Evolutionary conservation across 2,797 vertebrate genomes (phyloP).

Genomic region (Catostomus latipinnis): DNA sequence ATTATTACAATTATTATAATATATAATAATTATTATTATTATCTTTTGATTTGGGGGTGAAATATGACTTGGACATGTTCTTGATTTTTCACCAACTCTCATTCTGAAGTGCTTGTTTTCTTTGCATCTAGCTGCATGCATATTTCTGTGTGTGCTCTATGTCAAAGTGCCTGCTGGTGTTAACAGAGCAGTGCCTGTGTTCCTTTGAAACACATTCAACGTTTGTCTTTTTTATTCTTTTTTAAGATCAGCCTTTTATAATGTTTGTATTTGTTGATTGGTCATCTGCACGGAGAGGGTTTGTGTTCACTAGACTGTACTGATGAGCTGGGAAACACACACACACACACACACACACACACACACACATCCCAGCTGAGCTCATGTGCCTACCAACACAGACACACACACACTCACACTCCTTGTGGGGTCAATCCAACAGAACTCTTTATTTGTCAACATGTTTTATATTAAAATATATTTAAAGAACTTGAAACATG

Average conservation of each 20-base stretch:
- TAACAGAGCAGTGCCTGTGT: slow-evolving; percentile 71
- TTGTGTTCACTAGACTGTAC: slow-evolving; percentile 47
- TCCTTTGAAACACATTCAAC: slow-evolving; percentile 64
- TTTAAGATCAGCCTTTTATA: slow-evolving; percentile 33
- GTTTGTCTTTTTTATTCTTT: slow-evolving; percentile 35
- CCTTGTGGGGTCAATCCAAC: slow-evolving; percentile 25
- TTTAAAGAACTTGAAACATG: slow-evolving; percentile 77
- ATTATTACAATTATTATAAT: too few relatives aligned
- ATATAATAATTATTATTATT: too few relatives aligned
- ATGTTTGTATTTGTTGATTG: slow-evolving; percentile 53
- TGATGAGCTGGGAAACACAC: slow-evolving; percentile 25
- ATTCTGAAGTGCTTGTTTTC: background rate
- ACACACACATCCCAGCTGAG: slow-evolving; percentile 36
- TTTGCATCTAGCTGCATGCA: too few relatives aligned
- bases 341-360: slow-evolving; percentile 22
- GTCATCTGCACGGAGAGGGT: slow-evolving; percentile 55
- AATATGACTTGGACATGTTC: slow-evolving; percentile 67
- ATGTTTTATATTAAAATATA: slow-evolving; percentile 85
- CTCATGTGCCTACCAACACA: slow-evolving; percentile 49
- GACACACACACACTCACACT: slow-evolving; percentile 34
- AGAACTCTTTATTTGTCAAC: slow-evolving; percentile 71
- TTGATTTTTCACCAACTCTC: slow-evolving; percentile 42
- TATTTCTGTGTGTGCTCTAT: slow-evolving; percentile 63
- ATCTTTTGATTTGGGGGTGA: background rate
- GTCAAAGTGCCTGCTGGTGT: slow-evolving; percentile 81